A percentile compares a stretch with the other conserved stretches of the same genome.
phyloP scores from a whole-genome alignment of 2,888 invertebrate species.

The Leptinotarsa peninsularis region DNA sequence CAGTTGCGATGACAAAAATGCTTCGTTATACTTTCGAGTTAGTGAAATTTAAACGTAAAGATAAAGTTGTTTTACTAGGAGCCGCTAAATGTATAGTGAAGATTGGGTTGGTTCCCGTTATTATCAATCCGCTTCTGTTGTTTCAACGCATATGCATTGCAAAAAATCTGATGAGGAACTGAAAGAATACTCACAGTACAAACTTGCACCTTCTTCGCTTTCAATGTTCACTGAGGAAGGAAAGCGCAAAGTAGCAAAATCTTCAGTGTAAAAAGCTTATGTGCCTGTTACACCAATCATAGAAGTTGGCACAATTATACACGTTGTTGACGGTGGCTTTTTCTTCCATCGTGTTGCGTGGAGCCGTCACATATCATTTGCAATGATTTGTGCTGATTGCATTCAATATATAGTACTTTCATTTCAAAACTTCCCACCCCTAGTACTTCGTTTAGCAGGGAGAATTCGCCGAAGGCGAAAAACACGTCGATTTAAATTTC shows the following conservation, averaged over 20 bases:
- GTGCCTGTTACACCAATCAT: neutral
- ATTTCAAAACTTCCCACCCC: too few species aligned
- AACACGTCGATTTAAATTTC: too few species aligned
- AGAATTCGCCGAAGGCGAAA: too few species aligned
- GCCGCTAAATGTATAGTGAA: too few species aligned
- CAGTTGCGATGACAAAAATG: too few species aligned
- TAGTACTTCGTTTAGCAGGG: too few species aligned
- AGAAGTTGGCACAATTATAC: neutral
- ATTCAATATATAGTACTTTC: too few species aligned
- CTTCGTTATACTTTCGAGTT: too few species aligned
- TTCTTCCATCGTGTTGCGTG: neutral
- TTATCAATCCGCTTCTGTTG: neutral
- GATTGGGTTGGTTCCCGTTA: neutral
- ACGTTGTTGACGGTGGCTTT: neutral
- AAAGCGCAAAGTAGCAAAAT: conserved; percentile 36
- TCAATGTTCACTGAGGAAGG: conserved; percentile 31
- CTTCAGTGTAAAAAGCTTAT: conserved; percentile 22
- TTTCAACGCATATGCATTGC: conserved; percentile 4
- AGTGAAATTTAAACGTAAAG: too few species aligned
- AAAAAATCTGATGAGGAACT: conserved; percentile 29
- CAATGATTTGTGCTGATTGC: neutral
- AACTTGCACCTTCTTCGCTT: conserved; percentile 22
- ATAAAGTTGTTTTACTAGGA: too few species aligned
- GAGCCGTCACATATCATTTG: neutral
- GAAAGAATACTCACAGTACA: conserved; percentile 14